Evolutionary conservation across 2,113 vertebrate genomes (phyloP), one percentile per base, ranked within the genome.

Genomic region (Tachuris rubrigastra): DNA sequence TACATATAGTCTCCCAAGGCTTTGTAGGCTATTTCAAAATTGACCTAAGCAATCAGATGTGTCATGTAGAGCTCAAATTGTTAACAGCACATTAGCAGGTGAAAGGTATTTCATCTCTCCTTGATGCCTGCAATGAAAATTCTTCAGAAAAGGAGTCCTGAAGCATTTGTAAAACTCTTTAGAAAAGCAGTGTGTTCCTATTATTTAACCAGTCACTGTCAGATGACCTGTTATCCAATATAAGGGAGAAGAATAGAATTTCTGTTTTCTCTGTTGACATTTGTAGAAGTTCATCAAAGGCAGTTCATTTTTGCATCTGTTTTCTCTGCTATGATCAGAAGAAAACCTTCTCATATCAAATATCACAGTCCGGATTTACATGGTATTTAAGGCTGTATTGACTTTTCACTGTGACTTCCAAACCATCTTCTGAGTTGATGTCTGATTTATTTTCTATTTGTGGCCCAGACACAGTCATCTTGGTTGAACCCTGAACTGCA

Each of bases 11-110:
- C 97, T 97, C 73, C 30, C 9, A 69, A 85, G 73, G 50, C 78
- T 85, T 94, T 87, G 66, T 58, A 97, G 37, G 88, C 77, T 95
- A 97, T 97, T 97, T 97, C 86, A 96, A 90, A 75, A 84, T 71
- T 89, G 68, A 96, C 88, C 85, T 65, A 91, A 89, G 75, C 84
- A 95, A 85, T 92, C 82, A 97, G 88, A 71, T 35, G 14, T 93
- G 60, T 74, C 72, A 49, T 1, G 19, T 27, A 49, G 53, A 95
- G 82, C 89, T 91, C 74, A 66, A 85, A 65, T 76, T 85, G 60
- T 93, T 90, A 93, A 84, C 30, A 86, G 63, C 25, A 60, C 62
- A 56, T 14, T 73, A 33, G 21, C 23, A 55, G 46, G 42, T 77
- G 80, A 96, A 78, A 82, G n/a, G n/a, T 80, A 80, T 92, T 93